Evolutionary conservation across 2,888 invertebrate genomes (phyloP).

Genomic region (Orthonychiurus folsomi): DNA sequence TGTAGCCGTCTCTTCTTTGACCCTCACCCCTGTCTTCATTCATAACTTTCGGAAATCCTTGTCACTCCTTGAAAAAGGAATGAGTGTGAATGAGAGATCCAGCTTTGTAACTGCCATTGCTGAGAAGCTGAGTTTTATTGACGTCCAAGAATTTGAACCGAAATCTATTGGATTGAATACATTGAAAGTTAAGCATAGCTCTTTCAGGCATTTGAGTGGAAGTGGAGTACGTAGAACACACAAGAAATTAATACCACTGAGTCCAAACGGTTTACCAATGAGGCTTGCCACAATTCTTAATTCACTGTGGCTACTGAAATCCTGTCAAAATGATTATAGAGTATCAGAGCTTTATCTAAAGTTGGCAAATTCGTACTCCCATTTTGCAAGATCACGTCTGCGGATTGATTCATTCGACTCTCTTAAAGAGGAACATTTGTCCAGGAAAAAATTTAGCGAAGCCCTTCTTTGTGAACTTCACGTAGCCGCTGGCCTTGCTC

Average conservation of each 20-base stretch:
- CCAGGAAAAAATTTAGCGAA: slow-evolving; percentile 37
- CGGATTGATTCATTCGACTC: slow-evolving; percentile 38
- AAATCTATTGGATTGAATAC: slow-evolving; percentile 7
- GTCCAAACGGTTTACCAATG: slow-evolving; percentile 22
- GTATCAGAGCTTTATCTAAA: slow-evolving; percentile 36
- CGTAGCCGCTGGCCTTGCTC: slow-evolving; percentile 38
- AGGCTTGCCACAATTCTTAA: slow-evolving; percentile 36
- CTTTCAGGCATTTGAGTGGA: slow-evolving; percentile 4
- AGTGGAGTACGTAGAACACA: background rate
- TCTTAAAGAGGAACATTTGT: slow-evolving; percentile 32
- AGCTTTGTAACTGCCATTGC: slow-evolving; percentile 39
- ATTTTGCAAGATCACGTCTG: slow-evolving; percentile 36
- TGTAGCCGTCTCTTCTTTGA: slow-evolving; percentile 35
- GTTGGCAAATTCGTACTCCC: slow-evolving; percentile 37
- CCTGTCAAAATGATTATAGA: slow-evolving; percentile 36
- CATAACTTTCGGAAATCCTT: slow-evolving; percentile 40
- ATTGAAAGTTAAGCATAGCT: slow-evolving; percentile 5
- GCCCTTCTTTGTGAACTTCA: slow-evolving; percentile 39
- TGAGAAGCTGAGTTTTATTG: slow-evolving; percentile 39
- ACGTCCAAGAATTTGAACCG: slow-evolving; percentile 28
- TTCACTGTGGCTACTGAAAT: slow-evolving; percentile 35
- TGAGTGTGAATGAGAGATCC: slow-evolving; percentile 39
- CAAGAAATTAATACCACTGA: slow-evolving; percentile 1
- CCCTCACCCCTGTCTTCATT: slow-evolving; percentile 34
- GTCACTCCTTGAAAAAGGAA: slow-evolving; percentile 30